Conservation (phyloP, 2,797 vertebrate species). For the Argentina silus region DNA sequence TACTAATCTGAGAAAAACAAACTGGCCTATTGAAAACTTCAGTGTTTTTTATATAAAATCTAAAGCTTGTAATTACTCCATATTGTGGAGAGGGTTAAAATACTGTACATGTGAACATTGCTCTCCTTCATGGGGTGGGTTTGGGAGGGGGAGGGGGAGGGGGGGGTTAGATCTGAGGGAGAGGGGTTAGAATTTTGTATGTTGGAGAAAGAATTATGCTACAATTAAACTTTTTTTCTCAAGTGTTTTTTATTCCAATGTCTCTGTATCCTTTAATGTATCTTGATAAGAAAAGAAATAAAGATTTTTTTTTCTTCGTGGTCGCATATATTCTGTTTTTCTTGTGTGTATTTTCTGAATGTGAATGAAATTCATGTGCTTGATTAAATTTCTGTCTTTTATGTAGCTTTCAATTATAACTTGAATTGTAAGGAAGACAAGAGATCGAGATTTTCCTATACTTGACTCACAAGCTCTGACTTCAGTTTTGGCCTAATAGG, state of each 20-base stretch:
- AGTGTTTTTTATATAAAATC: conserved; percentile 52
- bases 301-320: conserved; percentile 79
- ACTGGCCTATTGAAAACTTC: conserved; percentile 61
- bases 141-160: conserved; percentile 6
- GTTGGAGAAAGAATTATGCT: conserved; percentile 69
- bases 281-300: conserved; percentile 83
- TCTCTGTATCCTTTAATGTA: conserved; percentile 82
- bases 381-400: too few species aligned
- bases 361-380: neutral
- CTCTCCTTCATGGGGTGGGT: conserved; percentile 58
- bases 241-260: conserved; percentile 77
- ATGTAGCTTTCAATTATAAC: too few species aligned
- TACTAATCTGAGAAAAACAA: conserved; percentile 61
- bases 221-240: conserved; percentile 71
- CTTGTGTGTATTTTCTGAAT: conserved; percentile 19
- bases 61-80: conserved; percentile 58
- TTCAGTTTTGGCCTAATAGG: too few species aligned
- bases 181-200: conserved; percentile 71
- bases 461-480: too few species aligned
- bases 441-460: too few species aligned
- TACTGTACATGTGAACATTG: conserved; percentile 65
- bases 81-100: conserved; percentile 57
- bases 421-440: too few species aligned
- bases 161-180: conserved; percentile 30
- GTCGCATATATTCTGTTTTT: conserved; percentile 50